Conservation (phyloP, 1,140 invertebrate species). For the Heliconius congener region DNA sequence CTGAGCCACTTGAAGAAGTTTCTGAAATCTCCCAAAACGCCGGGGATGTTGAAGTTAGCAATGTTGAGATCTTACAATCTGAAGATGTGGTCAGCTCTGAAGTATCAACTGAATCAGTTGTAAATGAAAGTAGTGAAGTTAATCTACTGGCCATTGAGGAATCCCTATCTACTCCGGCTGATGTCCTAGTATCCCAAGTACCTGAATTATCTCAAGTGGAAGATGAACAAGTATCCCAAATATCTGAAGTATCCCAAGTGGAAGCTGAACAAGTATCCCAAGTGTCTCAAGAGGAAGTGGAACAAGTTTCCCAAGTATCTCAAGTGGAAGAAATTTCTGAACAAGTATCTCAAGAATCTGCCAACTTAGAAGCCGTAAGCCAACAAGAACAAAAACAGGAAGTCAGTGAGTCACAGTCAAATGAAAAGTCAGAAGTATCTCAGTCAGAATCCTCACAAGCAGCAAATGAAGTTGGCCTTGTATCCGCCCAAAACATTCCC, state of each 20-base stretch:
- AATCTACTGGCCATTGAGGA: neutral
- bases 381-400: constrained; percentile 11
- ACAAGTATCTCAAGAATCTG: constrained; percentile 22
- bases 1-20: constrained; percentile 18
- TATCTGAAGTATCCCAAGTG: neutral
- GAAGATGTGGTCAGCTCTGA: neutral
- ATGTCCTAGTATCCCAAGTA: neutral
- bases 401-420: constrained; percentile 10
- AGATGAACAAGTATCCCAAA: neutral
- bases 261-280: neutral
- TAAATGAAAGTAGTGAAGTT: constrained; percentile 6
- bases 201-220: neutral
- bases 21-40: constrained; percentile 25
- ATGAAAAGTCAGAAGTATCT: constrained; percentile 17
- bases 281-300: neutral
- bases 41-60: neutral
- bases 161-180: neutral
- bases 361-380: neutral
- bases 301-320: neutral
- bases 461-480: neutral
- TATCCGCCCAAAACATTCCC: constrained; percentile 27
- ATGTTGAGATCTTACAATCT: constrained; percentile 15
- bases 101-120: constrained; percentile 17
- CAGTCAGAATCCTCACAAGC: neutral
- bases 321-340: constrained; percentile 8